Base-by-base conservation (phyloP, 2,888 invertebrate genomes). In the Sympetrum striolatum region DNA sequence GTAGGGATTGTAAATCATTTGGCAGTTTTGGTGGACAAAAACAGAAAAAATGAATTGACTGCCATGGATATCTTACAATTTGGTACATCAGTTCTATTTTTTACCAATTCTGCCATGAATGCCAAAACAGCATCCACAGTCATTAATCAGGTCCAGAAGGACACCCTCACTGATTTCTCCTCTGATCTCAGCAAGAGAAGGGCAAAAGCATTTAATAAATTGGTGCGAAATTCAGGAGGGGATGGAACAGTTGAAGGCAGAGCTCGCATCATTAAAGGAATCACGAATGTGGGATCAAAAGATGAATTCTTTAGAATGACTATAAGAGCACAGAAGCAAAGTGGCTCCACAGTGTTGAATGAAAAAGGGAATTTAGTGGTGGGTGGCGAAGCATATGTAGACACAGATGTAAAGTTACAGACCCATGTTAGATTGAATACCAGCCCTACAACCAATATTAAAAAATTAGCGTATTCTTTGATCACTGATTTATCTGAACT, bases 251-350 rank as follows among this genome's bases (percentile, higher is more conserved):
- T 94, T 91, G 92, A 92, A 91, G 95, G 95, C 39, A 95, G 94
- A 92, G 94, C 95, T 0, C 95, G 95, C 93, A 95, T 96, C 0
- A 95, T 96, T 86, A 93, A 93, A 91, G 94, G 95, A 22, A 94
- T 95, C 90, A 93, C 94, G 90, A 95, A 94, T 92, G 95, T 95
- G 81, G 92, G 92, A 18, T 94, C 95, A 92, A 95, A 95, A 92
- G 95, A 95, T 92, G 95, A 95, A 91, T 95, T 95, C 92, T 95
- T 95, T 92, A 94, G 95, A 0, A 94, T 95, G 91, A 94, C 95
- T 0, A 94, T 95, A 0, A 93, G 94, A 90, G 82, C 53, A 14
- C 58, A 82, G 58, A n/a, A 31, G 8, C 48, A 82, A 31, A 53
- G 58, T n/a, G 53, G 58, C 35, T 48, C 25, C 10, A 82, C 58